phyloP scores from a whole-genome alignment of 1,140 invertebrate species.

The Neodiprion virginianus region DNA sequence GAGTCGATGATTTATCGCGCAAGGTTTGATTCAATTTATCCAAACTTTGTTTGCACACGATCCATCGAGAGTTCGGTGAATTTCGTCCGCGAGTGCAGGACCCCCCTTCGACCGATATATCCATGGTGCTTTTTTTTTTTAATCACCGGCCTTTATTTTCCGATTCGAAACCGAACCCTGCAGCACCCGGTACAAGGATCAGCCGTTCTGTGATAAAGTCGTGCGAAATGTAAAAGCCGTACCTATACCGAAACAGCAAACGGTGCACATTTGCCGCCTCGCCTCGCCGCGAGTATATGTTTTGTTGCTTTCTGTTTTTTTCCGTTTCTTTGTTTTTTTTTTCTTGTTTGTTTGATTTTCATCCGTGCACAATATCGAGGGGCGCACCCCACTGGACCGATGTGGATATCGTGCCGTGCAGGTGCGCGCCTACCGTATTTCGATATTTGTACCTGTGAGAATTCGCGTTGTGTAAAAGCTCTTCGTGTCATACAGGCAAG shows the following conservation, averaged over 20 bases:
- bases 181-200: neutral
- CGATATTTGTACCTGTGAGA: too few relatives aligned
- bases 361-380: conserved; percentile 20
- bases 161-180: too few relatives aligned
- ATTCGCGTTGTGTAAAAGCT: too few relatives aligned
- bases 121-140: conserved; percentile 19
- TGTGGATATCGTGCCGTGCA: neutral
- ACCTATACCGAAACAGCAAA: conserved; percentile 31
- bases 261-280: conserved; percentile 35
- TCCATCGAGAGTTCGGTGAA: neutral
- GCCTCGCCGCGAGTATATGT: conserved; percentile 17
- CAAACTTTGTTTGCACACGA: conserved; percentile 39
- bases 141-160: conserved; percentile 1
- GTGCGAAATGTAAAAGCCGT: neutral
- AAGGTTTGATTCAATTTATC: conserved; percentile 55
- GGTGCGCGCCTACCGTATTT: too few relatives aligned
- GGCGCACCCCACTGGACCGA: neutral
- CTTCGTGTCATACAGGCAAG: too few relatives aligned
- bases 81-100: conserved; percentile 9
- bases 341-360: conserved; percentile 42
- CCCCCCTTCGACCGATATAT: conserved; percentile 24
- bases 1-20: conserved; percentile 53
- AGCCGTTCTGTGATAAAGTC: neutral
- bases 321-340: conserved; percentile 17
- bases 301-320: conserved; percentile 17